phyloP scores from a whole-genome alignment of 2,797 vertebrate genomes.

The Coregonus suidteri region DNA sequence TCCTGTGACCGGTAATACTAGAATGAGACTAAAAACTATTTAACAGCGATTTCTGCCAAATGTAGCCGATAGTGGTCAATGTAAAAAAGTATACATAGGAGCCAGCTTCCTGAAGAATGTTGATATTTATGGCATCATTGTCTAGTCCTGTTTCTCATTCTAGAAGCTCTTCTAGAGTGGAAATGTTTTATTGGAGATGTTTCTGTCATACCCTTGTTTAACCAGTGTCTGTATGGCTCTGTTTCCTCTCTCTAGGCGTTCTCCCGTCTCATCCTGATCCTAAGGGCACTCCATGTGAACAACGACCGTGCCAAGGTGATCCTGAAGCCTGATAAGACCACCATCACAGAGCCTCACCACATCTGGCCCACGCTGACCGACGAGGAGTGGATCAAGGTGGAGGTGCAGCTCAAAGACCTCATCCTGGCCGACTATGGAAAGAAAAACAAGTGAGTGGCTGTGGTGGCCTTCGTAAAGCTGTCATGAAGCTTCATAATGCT shows the following conservation, averaged over 20 bases:
- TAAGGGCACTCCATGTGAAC: conserved; percentile 95
- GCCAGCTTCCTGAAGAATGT: too few species aligned
- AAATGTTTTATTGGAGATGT: not conserved
- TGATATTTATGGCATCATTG: too few species aligned
- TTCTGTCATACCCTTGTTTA: conserved; percentile 24
- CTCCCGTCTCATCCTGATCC: conserved; percentile 96
- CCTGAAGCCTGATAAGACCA: conserved; percentile 98
- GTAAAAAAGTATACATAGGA: not conserved
- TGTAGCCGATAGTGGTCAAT: not conserved
- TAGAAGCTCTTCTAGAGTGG: too few species aligned
- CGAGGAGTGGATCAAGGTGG: conserved; percentile 99
- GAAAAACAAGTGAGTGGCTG: conserved; percentile 93
- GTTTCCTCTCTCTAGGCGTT: conserved; percentile 82
- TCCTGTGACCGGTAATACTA: not conserved
- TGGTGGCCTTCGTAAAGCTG: not conserved
- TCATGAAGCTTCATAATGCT: not conserved
- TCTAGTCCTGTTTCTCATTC: too few species aligned
- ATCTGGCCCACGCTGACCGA: conserved; percentile 99
- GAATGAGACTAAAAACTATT: too few species aligned
- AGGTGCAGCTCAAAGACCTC: conserved; percentile 98
- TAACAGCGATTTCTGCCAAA: too few species aligned
- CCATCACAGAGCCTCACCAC: conserved; percentile 97
- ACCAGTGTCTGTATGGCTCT: conserved; percentile 33
- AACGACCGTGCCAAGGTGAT: conserved; percentile 98
- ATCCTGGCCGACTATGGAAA: conserved; percentile 99